Evolutionary conservation across 2,797 vertebrate species (phyloP), one percentile per base, ranked within the genome.

Genomic region (Xiphorhynchus erythropygius): DNA sequence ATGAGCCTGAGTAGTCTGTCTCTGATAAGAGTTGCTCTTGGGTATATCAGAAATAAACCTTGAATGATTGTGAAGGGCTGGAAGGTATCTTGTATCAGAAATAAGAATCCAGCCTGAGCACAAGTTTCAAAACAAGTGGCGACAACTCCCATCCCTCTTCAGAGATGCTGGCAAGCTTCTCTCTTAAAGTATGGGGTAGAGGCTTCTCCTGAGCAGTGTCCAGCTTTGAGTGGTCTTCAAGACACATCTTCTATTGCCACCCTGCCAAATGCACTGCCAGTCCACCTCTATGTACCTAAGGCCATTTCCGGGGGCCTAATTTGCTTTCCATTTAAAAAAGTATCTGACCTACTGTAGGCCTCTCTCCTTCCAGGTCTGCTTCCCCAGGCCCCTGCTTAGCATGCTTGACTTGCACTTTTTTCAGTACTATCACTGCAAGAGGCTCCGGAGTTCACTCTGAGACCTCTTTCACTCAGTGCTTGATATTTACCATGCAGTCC

Each of bases 1-100:
- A 3, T 57, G 13, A 37, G 9, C 35, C 23, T 53, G 37, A 75
- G 23, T 0, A 0, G 3, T 63, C 42, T 76, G 18, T n/a, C 10
- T 85, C 41, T 65, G 30, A 71, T 30, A 68, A 69, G 19, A 46
- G 69, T 25, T 55, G 14, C 19, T 74, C 24, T 70, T 57, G 15
- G 10, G 11, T 23, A 73, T 56, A 57, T 62, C 33, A 57, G 33
- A 85, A 76, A 68, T 55, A 84, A 60, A 28, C 2, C 1, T 2
- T 33, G 12, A 69, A 32, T 52, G 42, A 57, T 19, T 55, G 8
- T 59, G 39, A 81, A 90, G 25, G 21, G 8, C 33, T 59, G 17
- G 10, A 92, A 86, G 49, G 37, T 7, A 56, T 4, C 13, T 55
- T 67, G 7, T 25, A 42, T 21, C 41, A 86, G 30, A 83, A 88